Percentiles rank a stretch among this genome's conserved stretches.
Conservation (phyloP, 2,888 invertebrate species). For the Pherbina coryleti region DNA sequence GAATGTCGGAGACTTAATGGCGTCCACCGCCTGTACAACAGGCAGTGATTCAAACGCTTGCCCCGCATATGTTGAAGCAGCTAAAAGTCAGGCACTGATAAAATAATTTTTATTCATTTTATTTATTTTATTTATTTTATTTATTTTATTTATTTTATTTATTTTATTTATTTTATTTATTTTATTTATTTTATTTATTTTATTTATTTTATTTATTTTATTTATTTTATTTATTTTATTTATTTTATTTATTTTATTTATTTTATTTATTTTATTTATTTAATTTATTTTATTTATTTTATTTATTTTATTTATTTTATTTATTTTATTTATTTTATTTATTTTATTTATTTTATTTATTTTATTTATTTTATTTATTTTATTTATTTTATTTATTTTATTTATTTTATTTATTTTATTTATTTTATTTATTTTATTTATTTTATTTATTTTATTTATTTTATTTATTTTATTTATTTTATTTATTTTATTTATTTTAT, state of each 20-base stretch:
- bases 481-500: too few relatives aligned
- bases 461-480: too few relatives aligned
- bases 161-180: not conserved
- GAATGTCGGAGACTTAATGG: constrained; percentile 59
- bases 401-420: too few relatives aligned
- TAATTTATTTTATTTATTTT: too few relatives aligned
- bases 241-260: not conserved
- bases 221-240: not conserved
- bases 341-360: too few relatives aligned
- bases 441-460: too few relatives aligned
- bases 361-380: too few relatives aligned
- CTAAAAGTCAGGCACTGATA: not conserved
- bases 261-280: too few relatives aligned
- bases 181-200: not conserved
- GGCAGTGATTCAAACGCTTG: not conserved
- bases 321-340: too few relatives aligned
- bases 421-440: too few relatives aligned
- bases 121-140: not conserved
- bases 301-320: too few relatives aligned
- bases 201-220: not conserved
- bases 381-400: too few relatives aligned
- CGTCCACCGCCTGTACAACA: constrained; percentile 44
- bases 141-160: not conserved
- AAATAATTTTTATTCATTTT: not conserved
- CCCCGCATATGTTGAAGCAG: not conserved